These are phyloP conservation scores for Taenioides sp. DNA, from an alignment of 2,797 vertebrate genomes.

Conservation along the genomic window DNA sequence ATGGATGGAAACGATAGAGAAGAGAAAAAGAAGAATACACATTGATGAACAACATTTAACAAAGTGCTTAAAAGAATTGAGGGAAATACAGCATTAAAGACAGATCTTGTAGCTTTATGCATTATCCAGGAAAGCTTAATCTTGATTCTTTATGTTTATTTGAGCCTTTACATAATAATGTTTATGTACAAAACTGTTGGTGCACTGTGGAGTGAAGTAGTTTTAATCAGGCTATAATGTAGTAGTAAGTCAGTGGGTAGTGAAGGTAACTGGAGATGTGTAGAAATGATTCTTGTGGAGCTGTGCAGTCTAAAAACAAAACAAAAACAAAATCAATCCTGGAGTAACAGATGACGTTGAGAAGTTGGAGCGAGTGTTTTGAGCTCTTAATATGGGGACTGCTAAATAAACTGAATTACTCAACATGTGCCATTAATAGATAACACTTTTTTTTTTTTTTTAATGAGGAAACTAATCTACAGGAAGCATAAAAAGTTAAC, in stretches of 20 bases:
- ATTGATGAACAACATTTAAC: slow-evolving; percentile 58
- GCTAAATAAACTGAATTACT: background rate
- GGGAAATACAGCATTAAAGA: slow-evolving; percentile 47
- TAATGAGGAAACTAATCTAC: background rate
- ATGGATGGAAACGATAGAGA: slow-evolving; percentile 86
- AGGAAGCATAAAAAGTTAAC: background rate
- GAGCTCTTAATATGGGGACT: background rate
- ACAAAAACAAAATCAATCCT: background rate
- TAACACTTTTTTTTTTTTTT: background rate
- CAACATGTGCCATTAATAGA: background rate
- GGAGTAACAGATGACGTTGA: background rate
- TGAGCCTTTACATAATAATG: background rate
- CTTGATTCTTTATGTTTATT: background rate
- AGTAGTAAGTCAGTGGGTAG: background rate
- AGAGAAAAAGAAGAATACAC: slow-evolving; percentile 77
- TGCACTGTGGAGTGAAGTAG: background rate
- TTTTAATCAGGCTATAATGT: background rate
- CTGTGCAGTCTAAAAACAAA: background rate
- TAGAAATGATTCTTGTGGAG: no score
- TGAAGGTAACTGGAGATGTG: background rate
- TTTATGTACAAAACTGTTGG: background rate
- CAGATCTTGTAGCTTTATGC: background rate
- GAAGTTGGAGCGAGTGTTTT: background rate
- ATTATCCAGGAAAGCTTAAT: background rate
- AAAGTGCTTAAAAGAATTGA: slow-evolving; percentile 59